These are phyloP conservation scores for Agapostemon virescens DNA, from an alignment of 2,888 invertebrate genomes.

Conservation along the genomic window DNA sequence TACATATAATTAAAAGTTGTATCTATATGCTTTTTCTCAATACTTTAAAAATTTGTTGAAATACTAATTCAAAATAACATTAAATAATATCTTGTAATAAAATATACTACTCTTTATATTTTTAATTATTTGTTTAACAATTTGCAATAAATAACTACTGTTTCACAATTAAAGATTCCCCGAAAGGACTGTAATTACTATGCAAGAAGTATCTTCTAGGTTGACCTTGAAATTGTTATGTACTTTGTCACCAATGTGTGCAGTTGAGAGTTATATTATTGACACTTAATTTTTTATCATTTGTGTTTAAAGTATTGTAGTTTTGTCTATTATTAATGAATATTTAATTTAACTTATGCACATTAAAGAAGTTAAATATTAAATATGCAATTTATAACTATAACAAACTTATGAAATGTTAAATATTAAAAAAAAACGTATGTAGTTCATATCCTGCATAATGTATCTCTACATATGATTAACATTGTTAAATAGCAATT, in stretches of 20 bases:
- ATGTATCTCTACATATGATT: neutral
- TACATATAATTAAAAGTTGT: slow-evolving; percentile 27
- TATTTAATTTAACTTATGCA: neutral
- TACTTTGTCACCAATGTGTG: slow-evolving; percentile 44
- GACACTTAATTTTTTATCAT: slow-evolving; percentile 6
- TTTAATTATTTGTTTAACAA: neutral
- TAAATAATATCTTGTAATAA: slow-evolving; percentile 18
- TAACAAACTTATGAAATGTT: neutral
- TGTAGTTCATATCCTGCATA: neutral
- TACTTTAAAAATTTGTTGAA: neutral
- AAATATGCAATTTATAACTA: neutral
- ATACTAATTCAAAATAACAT: slow-evolving; percentile 9
- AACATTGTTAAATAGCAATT: neutral
- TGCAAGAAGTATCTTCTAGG: slow-evolving; percentile 41
- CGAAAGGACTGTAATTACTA: slow-evolving; percentile 51
- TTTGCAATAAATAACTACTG: neutral
- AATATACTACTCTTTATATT: neutral
- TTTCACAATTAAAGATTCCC: slow-evolving; percentile 20
- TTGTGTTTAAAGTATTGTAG: neutral
- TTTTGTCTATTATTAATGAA: neutral
- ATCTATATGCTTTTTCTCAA: neutral
- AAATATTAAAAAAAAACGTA: neutral
- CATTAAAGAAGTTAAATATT: neutral
- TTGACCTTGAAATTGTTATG: slow-evolving; percentile 60
- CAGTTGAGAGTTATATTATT: slow-evolving; percentile 14